Base-by-base conservation (phyloP, 2,797 vertebrate genomes). In the Picus viridis region DNA sequence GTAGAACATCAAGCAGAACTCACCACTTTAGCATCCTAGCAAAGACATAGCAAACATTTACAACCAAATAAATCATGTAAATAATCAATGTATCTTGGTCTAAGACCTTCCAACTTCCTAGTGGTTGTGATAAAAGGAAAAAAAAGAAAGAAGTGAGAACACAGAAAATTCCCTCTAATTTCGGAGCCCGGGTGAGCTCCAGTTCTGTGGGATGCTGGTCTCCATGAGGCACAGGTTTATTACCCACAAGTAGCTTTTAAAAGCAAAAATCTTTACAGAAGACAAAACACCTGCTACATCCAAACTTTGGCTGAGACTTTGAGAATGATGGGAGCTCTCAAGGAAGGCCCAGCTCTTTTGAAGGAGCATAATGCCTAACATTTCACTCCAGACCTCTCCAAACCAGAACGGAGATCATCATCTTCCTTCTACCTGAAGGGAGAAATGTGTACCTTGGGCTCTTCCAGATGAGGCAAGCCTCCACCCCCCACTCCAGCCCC, bases 211-310 rank as follows among this genome's bases (percentile, higher is more conserved):
- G 64, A 71, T 0, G 2, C 22, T 32, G 23, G 9, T 41, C 22
- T 89, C 13, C 20, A 61, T n/a, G 39, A 83, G 22, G 23, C 24
- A 39, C 4, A 27, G 63, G 39, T 71, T 85, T 81, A 18, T 74
- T 74, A 85, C 15, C 34, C 75, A 65, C 4, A 5, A 24, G 32
- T 12, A 65, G 53, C 12, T 26, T 90, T 90, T 39, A 68, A 41
- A 78, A 49, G 41, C 9, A 82, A 68, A 76, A 94, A 24, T 64
- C 30, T 49, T 51, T 64, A 53, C 8, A 79, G n/a, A 43, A 91
- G 16, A 63, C 9, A 24, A 64, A 68, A n/a, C 30, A 43, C 14
- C 58, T 41, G 65, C 53, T 65, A 10, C 0, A 0, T 41, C 34
- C 27, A 7, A 59, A 39, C 13, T 26, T 26, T 86, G 54, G n/a